Evolutionary conservation across 2,888 invertebrate species (phyloP).

Genomic region (Desoria tigrina): DNA sequence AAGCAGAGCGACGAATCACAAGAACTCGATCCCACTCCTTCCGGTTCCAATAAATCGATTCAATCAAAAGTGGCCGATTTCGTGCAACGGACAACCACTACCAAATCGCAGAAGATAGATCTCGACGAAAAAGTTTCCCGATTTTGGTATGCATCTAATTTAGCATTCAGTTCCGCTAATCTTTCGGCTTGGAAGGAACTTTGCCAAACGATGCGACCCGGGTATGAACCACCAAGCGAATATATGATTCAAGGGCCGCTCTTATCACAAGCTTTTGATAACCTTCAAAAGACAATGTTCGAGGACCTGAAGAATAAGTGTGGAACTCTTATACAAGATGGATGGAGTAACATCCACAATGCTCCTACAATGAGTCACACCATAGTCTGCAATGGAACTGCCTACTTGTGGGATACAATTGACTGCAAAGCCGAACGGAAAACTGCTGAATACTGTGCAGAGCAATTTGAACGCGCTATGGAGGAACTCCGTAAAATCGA

Average conservation of each 20-base stretch:
- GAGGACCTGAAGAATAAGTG: background rate
- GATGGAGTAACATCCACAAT: conserved; percentile 13
- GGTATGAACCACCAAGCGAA: background rate
- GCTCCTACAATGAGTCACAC: background rate
- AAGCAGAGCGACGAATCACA: no score
- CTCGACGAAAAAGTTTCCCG: no score
- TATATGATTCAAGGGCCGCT: background rate
- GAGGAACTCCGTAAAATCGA: background rate
- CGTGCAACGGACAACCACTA: no score
- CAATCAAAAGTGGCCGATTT: no score
- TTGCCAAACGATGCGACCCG: no score
- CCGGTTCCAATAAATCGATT: no score
- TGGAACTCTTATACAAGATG: conserved; percentile 15
- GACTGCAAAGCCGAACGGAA: background rate
- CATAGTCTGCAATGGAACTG: background rate
- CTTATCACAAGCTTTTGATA: background rate
- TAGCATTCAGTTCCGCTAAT: no score
- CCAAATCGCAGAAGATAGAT: no score
- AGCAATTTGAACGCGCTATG: background rate
- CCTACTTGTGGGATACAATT: background rate
- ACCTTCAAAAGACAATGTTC: background rate
- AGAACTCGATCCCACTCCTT: no score
- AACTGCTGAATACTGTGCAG: conserved; percentile 5
- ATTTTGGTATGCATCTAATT: no score
- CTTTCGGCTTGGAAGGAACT: no score